These are phyloP conservation scores for Pangasius larnaudii DNA, from an alignment of 2,797 vertebrate genomes.

Conservation along the genomic window DNA sequence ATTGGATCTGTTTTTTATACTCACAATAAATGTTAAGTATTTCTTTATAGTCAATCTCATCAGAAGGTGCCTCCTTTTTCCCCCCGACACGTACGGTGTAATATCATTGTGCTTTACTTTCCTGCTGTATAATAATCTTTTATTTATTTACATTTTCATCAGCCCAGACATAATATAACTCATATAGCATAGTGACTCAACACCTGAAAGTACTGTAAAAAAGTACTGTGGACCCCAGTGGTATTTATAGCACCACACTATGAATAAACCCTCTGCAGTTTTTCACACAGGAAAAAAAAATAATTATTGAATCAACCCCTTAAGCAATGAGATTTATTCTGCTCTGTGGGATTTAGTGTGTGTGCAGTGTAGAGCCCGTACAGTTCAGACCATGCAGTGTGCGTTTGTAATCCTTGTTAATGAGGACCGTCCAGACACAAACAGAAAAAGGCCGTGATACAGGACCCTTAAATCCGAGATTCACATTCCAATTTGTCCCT, in stretches of 20 bases:
- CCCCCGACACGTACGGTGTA: neutral
- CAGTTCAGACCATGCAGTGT: neutral
- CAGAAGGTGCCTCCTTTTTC: constrained; percentile 1
- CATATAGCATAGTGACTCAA: neutral
- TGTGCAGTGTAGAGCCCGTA: constrained; percentile 16
- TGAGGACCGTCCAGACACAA: constrained; percentile 17
- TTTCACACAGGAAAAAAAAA: neutral
- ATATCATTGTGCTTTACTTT: neutral
- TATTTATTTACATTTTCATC: neutral
- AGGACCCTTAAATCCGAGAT: constrained; percentile 61
- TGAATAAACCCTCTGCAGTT: neutral
- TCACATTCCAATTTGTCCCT: neutral
- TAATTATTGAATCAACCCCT: neutral
- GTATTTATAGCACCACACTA: constrained; percentile 3
- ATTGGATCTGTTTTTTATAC: constrained; percentile 52
- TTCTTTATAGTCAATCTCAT: constrained; percentile 41
- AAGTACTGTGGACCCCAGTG: constrained; percentile 5
- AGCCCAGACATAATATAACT: constrained; percentile 5
- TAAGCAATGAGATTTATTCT: constrained; percentile 9
- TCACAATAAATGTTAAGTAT: constrained; percentile 52
- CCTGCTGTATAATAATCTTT: constrained; percentile 19
- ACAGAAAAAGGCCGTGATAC: constrained; percentile 35
- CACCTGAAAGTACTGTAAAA: neutral
- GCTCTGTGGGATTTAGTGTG: neutral
- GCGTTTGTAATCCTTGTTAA: constrained; percentile 51